Evolutionary conservation across 2,888 invertebrate genomes (phyloP), one percentile per base, ranked within the genome.

Genomic region (Diloba caeruleocephala): DNA sequence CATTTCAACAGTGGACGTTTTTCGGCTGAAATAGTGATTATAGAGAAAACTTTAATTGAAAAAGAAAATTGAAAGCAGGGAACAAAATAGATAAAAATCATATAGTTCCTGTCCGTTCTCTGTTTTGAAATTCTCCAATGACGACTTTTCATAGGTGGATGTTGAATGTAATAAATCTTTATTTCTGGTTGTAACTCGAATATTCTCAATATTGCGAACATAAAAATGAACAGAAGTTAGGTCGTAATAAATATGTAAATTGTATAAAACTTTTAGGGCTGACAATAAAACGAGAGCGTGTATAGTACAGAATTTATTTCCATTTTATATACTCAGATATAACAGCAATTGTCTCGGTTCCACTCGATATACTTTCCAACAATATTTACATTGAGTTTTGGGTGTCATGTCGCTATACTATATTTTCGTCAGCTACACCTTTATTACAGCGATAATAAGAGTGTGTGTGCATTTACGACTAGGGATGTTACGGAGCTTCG

Each of bases 271-370:
- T 57, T 60, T 65, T 52, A 50, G 50, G 42, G 41, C 41, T 43
- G 39, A 34, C 73, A 81, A 81, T 76, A 75, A 87, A 85, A 85
- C 79, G 71, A 78, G 54, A 51, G 42, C 36, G 58, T 65, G 60
- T 88, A 88, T 89, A 85, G 85, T 92, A 91, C 87, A 92, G 85
- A 88, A 84, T 92, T 92, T 90, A 91, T 91, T 90, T 86, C 84
- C 80, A 84, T 87, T 85, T 86, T 87, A 89, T 88, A 88, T 91
- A 89, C 83, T 91, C 90, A 86, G 82, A 85, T 87, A 85, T 88
- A 88, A 88, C 88, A 88, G 86, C 82, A 84, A 86, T 82, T 82
- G 76, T 85, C 75, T 79, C 76, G 70, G 68, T 70, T 76, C 71
- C 80, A 82, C 74, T 76, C 78, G 78, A 68, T 79, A 67, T 58